A percentile compares a stretch with the other conserved stretches of the same genome.
phyloP scores from a whole-genome alignment of 2,113 vertebrate species.

The Phrynosoma blainvillii region DNA sequence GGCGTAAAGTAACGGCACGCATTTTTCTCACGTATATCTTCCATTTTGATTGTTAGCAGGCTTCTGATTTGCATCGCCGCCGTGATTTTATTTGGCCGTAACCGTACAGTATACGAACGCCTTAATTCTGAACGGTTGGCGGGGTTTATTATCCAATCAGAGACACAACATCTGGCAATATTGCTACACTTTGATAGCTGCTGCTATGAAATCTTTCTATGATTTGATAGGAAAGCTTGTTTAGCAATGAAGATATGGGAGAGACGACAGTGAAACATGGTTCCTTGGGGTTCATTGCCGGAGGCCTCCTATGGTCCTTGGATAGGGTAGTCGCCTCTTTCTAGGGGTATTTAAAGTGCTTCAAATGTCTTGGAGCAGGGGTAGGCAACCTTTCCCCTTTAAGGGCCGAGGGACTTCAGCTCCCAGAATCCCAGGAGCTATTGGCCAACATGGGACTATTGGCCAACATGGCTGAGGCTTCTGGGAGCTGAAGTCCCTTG shows the following conservation, averaged over 20 bases:
- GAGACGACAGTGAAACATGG: background rate
- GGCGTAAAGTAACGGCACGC: constrained; percentile 1
- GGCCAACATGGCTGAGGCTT: too few species aligned
- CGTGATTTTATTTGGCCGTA: constrained; percentile 42
- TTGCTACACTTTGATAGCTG: background rate
- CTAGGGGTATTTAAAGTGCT: background rate
- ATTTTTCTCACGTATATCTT: background rate
- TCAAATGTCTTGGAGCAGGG: background rate
- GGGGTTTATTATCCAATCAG: constrained; percentile 44
- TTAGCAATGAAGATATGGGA: background rate
- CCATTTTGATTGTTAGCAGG: background rate
- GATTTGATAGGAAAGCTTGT: rapidly evolving
- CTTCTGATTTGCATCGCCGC: constrained; percentile 18
- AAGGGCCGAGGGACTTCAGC: too few species aligned
- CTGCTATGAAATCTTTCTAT: background rate
- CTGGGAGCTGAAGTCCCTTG: too few species aligned
- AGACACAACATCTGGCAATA: constrained; percentile 16
- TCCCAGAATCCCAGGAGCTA: too few species aligned
- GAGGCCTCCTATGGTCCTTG: background rate
- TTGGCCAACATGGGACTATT: too few species aligned
- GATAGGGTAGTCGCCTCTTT: background rate
- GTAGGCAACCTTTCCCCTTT: too few species aligned
- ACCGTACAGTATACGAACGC: constrained; percentile 16
- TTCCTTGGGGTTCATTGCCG: rapidly evolving
- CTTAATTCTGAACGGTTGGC: background rate